Conservation (phyloP, 2,797 vertebrate species). For the Australoheros facetus region DNA sequence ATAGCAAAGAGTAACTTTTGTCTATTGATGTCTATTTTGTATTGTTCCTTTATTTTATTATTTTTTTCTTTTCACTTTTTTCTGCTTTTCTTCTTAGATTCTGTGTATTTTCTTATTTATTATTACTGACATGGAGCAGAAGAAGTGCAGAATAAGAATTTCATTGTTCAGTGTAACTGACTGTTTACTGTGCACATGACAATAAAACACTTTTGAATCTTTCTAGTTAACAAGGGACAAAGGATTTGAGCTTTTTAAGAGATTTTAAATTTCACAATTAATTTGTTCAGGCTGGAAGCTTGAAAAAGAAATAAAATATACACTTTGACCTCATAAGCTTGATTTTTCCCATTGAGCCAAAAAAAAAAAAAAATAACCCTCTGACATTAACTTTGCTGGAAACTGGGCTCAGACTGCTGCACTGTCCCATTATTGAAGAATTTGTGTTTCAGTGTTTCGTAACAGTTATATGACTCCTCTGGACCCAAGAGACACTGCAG, state of each 20-base stretch:
- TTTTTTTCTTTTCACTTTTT: no score
- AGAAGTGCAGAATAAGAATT: no score
- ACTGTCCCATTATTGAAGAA: conserved; percentile 9
- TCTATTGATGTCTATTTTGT: no score
- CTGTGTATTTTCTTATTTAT: no score
- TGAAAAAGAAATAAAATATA: neutral
- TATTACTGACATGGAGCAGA: no score
- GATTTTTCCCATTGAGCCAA: neutral
- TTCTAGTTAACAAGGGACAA: neutral
- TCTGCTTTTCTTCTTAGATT: no score
- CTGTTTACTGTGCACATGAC: no score
- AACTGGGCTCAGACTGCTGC: neutral
- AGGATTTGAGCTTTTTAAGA: neutral
- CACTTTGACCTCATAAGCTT: neutral
- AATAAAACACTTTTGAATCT: no score
- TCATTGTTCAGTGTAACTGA: no score
- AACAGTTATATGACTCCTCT: conserved; percentile 9
- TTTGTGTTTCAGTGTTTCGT: conserved; percentile 19
- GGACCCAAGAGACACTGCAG: neutral
- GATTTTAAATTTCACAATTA: neutral
- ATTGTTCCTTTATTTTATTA: no score
- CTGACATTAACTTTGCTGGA: neutral
- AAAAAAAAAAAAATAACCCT: neutral
- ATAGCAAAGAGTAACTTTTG: neutral
- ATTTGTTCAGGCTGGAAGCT: neutral